phyloP scores from a whole-genome alignment of 2,797 vertebrate species.

The Chelmon rostratus region DNA sequence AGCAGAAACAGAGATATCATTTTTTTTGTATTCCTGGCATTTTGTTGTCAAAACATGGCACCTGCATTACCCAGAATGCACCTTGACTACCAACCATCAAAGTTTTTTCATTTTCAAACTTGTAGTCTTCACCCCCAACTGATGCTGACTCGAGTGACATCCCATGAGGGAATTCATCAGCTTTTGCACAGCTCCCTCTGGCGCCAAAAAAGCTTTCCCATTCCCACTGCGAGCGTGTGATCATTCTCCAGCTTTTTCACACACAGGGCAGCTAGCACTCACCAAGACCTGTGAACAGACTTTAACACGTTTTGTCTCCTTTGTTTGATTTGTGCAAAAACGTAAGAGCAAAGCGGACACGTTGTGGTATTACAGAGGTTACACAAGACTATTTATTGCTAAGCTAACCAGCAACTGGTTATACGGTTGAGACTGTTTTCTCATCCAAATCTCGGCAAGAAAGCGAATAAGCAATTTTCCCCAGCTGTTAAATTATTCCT shows the following conservation, averaged over 20 bases:
- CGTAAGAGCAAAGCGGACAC: not conserved
- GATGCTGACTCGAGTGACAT: not conserved
- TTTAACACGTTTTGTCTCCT: not conserved
- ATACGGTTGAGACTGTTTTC: not conserved
- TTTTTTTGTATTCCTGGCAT: not conserved
- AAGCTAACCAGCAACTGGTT: not conserved
- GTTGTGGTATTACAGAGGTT: not conserved
- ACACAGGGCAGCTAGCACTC: not conserved
- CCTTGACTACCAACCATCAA: no score
- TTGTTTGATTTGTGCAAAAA: not conserved
- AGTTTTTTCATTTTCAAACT: no score
- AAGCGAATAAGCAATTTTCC: not conserved
- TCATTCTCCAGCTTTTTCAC: not conserved
- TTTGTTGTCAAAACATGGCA: not conserved
- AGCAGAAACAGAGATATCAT: not conserved
- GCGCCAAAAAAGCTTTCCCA: not conserved
- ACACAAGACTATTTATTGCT: not conserved
- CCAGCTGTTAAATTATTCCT: not conserved
- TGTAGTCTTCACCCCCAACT: not conserved
- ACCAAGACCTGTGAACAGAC: not conserved
- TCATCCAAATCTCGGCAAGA: not conserved
- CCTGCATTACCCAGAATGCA: not conserved
- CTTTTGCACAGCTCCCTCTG: not conserved
- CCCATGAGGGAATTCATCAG: not conserved
- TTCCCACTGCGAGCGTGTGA: no score